A percentile compares a stretch with the other conserved stretches of the same genome.
Conservation (phyloP, 2,888 invertebrate species). For the Leptopterna dolabrata region DNA sequence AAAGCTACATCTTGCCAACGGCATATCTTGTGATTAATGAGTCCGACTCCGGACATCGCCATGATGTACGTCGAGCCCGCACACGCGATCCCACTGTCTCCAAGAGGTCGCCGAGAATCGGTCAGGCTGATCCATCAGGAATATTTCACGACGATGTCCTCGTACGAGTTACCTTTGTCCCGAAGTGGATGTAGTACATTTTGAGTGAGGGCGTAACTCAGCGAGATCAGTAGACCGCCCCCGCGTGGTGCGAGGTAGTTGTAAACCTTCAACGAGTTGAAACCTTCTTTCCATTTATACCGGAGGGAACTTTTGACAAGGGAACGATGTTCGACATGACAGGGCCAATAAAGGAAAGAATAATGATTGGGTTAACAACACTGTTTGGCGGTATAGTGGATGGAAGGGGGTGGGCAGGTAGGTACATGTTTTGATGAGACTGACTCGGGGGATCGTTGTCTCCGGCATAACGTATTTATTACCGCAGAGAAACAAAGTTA, state of each 20-base stretch:
- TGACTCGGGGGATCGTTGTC: background rate
- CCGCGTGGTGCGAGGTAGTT: slow-evolving; percentile 6
- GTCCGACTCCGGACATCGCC: background rate
- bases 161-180: background rate
- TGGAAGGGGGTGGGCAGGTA: slow-evolving; percentile 15
- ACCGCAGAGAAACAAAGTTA: background rate
- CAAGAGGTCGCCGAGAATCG: background rate
- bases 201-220: slow-evolving; percentile 30
- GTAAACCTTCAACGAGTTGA: background rate
- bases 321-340: slow-evolving; percentile 37
- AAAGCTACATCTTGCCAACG: background rate
- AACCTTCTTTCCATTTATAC: background rate
- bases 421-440: slow-evolving; percentile 18
- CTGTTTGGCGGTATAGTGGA: background rate
- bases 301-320: background rate
- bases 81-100: background rate
- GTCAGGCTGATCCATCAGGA: background rate
- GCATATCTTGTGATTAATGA: background rate
- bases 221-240: background rate
- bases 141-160: background rate
- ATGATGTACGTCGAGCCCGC: background rate
- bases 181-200: slow-evolving; percentile 17
- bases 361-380: slow-evolving; percentile 32
- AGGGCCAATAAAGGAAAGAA: slow-evolving; percentile 41
- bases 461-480: background rate